A percentile compares a stretch with the other conserved stretches of the same genome.
phyloP scores from a whole-genome alignment of 2,888 invertebrate species.

The Aricia artaxerxes region DNA sequence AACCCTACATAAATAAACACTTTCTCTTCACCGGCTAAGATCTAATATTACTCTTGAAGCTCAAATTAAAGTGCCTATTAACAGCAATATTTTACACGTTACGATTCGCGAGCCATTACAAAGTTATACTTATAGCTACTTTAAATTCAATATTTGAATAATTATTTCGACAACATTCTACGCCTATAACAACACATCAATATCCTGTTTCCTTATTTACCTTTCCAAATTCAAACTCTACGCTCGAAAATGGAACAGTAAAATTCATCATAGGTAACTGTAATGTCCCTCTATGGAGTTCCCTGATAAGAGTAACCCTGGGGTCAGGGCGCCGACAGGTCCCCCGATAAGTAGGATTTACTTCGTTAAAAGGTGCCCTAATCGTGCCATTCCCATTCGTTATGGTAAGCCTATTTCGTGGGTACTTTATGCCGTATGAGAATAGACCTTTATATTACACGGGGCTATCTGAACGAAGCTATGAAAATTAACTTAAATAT shows the following conservation, averaged over 20 bases:
- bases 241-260: conserved; percentile 21
- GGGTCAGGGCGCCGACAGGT: conserved; percentile 49
- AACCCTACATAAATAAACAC: too few species aligned
- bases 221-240: background rate
- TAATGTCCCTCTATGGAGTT: conserved; percentile 57
- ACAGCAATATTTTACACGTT: too few species aligned
- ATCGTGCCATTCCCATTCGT: conserved; percentile 75
- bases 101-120: too few species aligned
- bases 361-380: conserved; percentile 79
- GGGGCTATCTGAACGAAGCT: conserved; percentile 13
- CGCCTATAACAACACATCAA: background rate
- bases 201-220: background rate
- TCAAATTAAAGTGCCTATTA: too few species aligned
- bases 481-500: conserved; percentile 26
- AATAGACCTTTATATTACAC: conserved; percentile 24
- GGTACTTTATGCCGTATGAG: conserved; percentile 15
- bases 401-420: conserved; percentile 49
- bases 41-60: too few species aligned
- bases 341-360: conserved; percentile 71
- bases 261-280: conserved; percentile 53
- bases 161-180: too few species aligned
- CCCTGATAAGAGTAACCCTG: conserved; percentile 51
- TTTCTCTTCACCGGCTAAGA: too few species aligned
- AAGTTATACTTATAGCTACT: too few species aligned
- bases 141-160: too few species aligned